Evolutionary conservation across 2,797 vertebrate species (phyloP).

Genomic region (Paguma larvata): DNA sequence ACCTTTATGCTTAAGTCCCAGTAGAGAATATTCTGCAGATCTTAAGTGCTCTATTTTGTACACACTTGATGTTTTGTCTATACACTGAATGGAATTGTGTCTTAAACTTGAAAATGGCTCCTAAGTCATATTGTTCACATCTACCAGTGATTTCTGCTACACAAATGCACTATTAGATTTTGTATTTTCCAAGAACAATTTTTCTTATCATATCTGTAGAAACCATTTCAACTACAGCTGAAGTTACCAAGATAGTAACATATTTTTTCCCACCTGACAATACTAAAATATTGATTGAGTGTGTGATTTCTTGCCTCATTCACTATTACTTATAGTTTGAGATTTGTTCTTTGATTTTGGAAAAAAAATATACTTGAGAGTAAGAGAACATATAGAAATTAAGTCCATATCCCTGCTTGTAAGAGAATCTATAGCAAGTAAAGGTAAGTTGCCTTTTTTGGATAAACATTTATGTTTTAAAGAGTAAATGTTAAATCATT

Average conservation of each 20-base stretch:
- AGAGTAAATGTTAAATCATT: background rate
- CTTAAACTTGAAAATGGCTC: constrained; percentile 17
- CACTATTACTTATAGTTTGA: background rate
- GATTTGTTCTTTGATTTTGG: background rate
- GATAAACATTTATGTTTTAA: background rate
- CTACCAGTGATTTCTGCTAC: background rate
- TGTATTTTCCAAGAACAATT: constrained; percentile 4
- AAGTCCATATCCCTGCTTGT: background rate
- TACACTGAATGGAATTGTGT: background rate
- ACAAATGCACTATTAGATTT: background rate
- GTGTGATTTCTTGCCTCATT: background rate
- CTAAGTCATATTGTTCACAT: background rate
- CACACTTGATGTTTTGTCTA: background rate
- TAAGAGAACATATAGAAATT: constrained; percentile 12
- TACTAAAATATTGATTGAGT: background rate
- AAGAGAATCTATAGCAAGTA: background rate
- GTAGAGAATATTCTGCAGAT: background rate
- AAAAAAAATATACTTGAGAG: background rate
- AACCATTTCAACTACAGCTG: background rate
- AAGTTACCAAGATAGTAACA: background rate
- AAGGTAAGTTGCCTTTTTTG: background rate
- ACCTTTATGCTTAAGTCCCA: background rate
- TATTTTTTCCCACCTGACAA: background rate
- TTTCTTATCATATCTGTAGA: constrained; percentile 19
- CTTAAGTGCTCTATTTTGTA: background rate